A percentile compares a stretch with the other conserved stretches of the same genome.
Evolutionary conservation across 1,140 invertebrate genomes (phyloP).

Genomic region (Parapsyche elsis): DNA sequence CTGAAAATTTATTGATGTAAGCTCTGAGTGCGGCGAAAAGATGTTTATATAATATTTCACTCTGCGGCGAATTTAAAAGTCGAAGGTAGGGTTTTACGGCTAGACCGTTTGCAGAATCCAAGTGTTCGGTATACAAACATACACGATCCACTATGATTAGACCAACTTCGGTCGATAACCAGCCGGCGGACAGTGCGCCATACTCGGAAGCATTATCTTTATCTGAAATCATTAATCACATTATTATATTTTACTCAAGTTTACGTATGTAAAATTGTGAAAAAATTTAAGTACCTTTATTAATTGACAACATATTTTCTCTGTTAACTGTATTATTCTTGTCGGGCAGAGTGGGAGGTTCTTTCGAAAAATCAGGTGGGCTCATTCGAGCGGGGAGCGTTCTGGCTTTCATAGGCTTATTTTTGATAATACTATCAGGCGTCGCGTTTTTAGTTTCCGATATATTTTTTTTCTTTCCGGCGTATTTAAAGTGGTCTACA

Average conservation of each 20-base stretch:
- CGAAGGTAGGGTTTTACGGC: constrained; percentile 85
- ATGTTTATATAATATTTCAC: constrained; percentile 88
- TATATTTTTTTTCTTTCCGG: constrained; percentile 81
- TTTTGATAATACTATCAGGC: constrained; percentile 65
- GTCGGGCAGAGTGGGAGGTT: constrained; percentile 65
- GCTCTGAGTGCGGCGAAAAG: constrained; percentile 90
- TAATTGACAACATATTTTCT: constrained; percentile 62
- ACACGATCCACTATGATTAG: constrained; percentile 87
- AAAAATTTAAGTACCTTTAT: constrained; percentile 52
- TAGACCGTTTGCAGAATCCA: constrained; percentile 78
- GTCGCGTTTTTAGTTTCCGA: constrained; percentile 61
- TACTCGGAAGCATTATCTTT: constrained; percentile 71
- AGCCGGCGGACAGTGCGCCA: constrained; percentile 82
- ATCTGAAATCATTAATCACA: constrained; percentile 66
- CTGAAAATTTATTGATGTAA: constrained; percentile 91
- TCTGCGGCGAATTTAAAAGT: constrained; percentile 89
- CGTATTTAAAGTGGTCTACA: constrained; percentile 89
- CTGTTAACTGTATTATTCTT: constrained; percentile 68
- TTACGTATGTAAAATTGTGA: not conserved
- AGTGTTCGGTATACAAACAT: constrained; percentile 85
- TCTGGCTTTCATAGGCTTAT: constrained; percentile 67
- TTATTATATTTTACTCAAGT: constrained; percentile 6
- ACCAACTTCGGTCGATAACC: constrained; percentile 91
- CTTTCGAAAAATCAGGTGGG: constrained; percentile 71
- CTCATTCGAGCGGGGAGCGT: constrained; percentile 84